phyloP scores from a whole-genome alignment of 2,113 vertebrate genomes.

The Genyomyrus donnyi region DNA sequence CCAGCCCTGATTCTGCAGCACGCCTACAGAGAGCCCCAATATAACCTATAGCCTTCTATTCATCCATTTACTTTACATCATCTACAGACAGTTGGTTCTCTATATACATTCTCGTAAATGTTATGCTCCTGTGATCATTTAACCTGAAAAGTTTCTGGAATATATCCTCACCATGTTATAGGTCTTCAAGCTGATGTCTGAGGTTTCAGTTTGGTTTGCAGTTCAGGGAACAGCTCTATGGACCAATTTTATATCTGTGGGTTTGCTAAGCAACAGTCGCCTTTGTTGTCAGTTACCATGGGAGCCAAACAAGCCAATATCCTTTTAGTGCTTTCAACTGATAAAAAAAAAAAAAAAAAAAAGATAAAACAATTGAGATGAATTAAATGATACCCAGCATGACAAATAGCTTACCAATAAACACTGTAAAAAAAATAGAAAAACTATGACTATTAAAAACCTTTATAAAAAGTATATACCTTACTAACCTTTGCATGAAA shows the following conservation, averaged over 20 bases:
- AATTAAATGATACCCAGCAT: background rate
- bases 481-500: background rate
- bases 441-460: background rate
- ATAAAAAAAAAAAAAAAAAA: background rate
- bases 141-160: background rate
- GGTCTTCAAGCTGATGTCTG: background rate
- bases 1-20: background rate
- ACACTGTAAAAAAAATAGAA: background rate
- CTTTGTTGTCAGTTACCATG: conserved; percentile 3
- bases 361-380: background rate
- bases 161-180: background rate
- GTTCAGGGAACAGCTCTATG: background rate
- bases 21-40: background rate
- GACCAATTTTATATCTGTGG: background rate
- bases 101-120: background rate
- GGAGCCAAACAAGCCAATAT: background rate
- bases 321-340: background rate
- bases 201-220: background rate
- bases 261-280: background rate
- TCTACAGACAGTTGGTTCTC: background rate
- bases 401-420: background rate
- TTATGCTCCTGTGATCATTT: background rate
- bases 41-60: background rate
- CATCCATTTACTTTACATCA: background rate
- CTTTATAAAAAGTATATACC: background rate